Percentiles rank a stretch among this genome's conserved stretches.
Evolutionary conservation across 2,888 invertebrate genomes (phyloP).

Genomic region (Rotaria sp.): DNA sequence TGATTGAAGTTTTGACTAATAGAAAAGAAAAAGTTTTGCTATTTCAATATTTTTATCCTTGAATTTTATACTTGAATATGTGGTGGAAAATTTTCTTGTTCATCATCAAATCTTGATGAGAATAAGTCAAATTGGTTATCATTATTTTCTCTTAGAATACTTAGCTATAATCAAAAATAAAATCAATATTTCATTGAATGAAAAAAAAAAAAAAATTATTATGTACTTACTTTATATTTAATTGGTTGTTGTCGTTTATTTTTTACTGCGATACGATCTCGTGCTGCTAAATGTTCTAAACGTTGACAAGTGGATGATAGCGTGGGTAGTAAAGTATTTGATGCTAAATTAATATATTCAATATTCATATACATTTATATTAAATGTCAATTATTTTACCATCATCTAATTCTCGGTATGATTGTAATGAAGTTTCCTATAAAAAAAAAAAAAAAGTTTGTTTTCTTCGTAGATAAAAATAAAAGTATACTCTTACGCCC

Average conservation of each 20-base stretch:
- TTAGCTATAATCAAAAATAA: not conserved
- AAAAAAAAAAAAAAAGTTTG: not conserved
- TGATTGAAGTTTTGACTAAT: not conserved
- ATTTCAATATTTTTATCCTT: not conserved
- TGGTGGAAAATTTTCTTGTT: not conserved
- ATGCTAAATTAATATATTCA: not conserved
- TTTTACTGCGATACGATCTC: not conserved
- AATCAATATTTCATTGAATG: not conserved
- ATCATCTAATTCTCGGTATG: not conserved
- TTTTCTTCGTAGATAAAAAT: not conserved
- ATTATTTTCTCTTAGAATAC: not conserved
- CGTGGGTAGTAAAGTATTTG: not conserved
- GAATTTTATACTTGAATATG: not conserved
- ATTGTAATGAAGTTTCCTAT: not conserved
- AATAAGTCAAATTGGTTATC: not conserved
- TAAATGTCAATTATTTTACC: not conserved
- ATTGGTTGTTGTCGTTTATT: not conserved
- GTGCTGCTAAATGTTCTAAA: constrained; percentile 1
- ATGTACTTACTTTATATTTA: not conserved
- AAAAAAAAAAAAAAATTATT: not conserved
- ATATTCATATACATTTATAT: not conserved
- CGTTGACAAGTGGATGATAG: not conserved
- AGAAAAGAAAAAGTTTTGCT: not conserved
- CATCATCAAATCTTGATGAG: not conserved
- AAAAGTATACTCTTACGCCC: not conserved